Base-by-base conservation (phyloP, 2,113 vertebrate genomes). In the Tiliqua scincoides region DNA sequence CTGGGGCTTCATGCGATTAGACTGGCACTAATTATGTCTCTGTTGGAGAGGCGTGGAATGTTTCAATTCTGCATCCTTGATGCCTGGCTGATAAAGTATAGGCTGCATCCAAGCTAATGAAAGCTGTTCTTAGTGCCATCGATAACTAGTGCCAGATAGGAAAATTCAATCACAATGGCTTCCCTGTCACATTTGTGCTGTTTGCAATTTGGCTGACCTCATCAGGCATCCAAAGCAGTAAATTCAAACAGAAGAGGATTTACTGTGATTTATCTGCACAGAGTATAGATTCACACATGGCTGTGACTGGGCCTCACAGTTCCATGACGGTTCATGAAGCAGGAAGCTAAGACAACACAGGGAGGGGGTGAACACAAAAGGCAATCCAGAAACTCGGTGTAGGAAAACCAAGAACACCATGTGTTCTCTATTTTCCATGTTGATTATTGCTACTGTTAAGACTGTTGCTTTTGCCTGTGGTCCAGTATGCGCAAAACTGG, bases 31-130 rank as follows among this genome's bases (percentile, higher is more conserved):
- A 88, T 70, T 81, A 70, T 80, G 27, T 81, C 62, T 43, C 37
- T 37, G 32, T 68, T 79, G 79, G 77, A 85, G 40, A 40, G 52
- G n/a, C 30, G 43, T 61, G 30, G 83, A 75, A 75, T 10, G 70
- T 68, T 81, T 75, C 62, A 35, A 81, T 81, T 75, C 62, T 61
- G 37, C 70, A 80, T 85, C 35, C 48, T 23, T 76, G 77, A 85
- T 84, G 78, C 35, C n/a, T 79, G 52, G 52, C 37, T 81, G 71
- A 85, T 88, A 88, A 85, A 81, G 62, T 61, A 23, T 70, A 61
- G 77, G 40, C 37, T 88, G 37, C 30, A 81, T 57, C 37, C 70
- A 80, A 81, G 71, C 62, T 85, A 88, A 88, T 88, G 63, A 85
- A 84, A 85, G 62, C 62, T 85, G 52, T 43, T 85, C 27, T 85